Conservation (phyloP, 2,113 vertebrate species). For the Ursus arctos region DNA sequence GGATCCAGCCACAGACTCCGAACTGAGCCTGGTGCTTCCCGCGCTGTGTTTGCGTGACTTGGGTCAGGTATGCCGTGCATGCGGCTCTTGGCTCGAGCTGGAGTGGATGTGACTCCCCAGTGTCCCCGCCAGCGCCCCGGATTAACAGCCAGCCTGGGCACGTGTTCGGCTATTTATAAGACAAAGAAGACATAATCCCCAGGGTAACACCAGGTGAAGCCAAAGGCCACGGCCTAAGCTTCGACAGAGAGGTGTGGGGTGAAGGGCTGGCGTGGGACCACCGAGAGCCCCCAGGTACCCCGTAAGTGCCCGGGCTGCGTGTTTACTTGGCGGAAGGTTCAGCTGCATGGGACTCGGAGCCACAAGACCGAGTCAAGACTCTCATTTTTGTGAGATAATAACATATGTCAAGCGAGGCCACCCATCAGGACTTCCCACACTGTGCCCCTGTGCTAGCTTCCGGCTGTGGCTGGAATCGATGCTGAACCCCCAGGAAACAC, state of each 20-base stretch:
- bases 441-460: no score
- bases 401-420: not conserved
- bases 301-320: rapidly evolving
- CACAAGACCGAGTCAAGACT: not conserved
- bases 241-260: rapidly evolving
- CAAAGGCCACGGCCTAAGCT: not conserved
- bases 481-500: not conserved
- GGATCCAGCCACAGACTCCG: not conserved
- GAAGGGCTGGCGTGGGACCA: not conserved
- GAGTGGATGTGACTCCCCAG: not conserved
- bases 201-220: not conserved
- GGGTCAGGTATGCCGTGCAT: not conserved
- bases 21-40: rapidly evolving
- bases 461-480: not conserved
- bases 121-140: not conserved
- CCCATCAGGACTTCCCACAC: not conserved
- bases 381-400: not conserved
- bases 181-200: constrained; percentile 45
- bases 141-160: constrained; percentile 21
- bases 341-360: not conserved
- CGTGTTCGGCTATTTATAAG: constrained; percentile 57
- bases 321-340: not conserved
- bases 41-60: not conserved
- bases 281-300: not conserved
- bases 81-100: not conserved